Evolutionary conservation across 2,113 vertebrate genomes (phyloP), one percentile per base, ranked within the genome.

Genomic region (Oriolus oriolus): DNA sequence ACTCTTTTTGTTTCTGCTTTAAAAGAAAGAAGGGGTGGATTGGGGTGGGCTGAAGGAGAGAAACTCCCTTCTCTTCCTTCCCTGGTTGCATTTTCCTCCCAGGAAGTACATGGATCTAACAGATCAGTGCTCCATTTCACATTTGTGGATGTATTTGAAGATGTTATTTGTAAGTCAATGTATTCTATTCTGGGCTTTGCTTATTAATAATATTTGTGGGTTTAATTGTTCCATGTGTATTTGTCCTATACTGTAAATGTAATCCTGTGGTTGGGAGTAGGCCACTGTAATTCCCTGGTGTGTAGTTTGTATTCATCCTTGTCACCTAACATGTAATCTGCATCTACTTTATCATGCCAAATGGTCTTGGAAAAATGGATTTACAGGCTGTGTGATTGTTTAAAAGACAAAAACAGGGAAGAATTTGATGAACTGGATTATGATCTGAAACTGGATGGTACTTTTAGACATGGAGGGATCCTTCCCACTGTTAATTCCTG

Each of bases 41-140:
- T 78, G 39, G 68, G 19, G 21, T 70, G 35, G 66, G 59, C 10
- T 59, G 42, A 69, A 70, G 63, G 73, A 87, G 73, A 5, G 2
- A 42, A 70, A 47, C 52, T 86, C 66, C 65, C 20, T 88, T 33
- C 45, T 73, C 59, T 77, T 73, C 66, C 68, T 54, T 54, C 54
- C 68, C 64, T 47, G 33, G 23, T 80, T 90, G 47, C 11, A 2
- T 74, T 35, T 60, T 83, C 57, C 66, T 87, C 44, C 0, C 2
- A 76, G 68, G 79, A 92, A 68, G 31, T 21, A 80, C 75, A 35
- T 75, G 68, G 80, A 74, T 82, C 54, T 70, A 45, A 88, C 22
- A 65, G 78, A 96, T 90, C 85, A 96, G 86, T 89, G 90, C 81
- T 97, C 65, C 92, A 90, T 90, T 95, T 97, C 71, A 86, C 35